These are phyloP conservation scores for Cardinalis cardinalis DNA, from an alignment of 2,113 vertebrate species.

Conservation along the genomic window DNA sequence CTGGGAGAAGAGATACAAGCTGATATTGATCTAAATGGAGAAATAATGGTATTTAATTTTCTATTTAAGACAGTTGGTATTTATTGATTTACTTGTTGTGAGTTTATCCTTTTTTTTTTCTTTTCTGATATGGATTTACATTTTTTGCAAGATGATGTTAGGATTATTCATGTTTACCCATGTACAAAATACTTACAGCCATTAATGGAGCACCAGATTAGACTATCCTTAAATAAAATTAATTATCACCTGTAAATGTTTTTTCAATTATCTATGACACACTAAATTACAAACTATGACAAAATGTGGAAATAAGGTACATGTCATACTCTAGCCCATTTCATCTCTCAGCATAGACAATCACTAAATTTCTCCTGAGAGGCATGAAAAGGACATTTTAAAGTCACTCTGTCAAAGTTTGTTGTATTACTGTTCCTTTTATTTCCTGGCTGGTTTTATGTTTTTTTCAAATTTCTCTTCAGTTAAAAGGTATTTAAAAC, in stretches of 20 bases:
- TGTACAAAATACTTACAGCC: background rate
- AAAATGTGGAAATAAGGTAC: background rate
- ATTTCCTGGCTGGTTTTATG: fast-evolving
- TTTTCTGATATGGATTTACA: background rate
- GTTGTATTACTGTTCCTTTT: background rate
- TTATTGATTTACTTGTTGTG: background rate
- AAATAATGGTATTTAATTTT: background rate
- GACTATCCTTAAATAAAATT: background rate
- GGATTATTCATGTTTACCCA: background rate
- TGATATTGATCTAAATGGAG: background rate
- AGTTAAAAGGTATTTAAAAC: background rate
- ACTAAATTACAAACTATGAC: background rate
- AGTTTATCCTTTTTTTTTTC: background rate
- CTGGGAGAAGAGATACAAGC: background rate
- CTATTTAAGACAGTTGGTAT: background rate
- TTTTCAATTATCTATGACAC: background rate
- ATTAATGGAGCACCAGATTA: background rate
- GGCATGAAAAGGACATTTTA: background rate
- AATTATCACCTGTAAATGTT: background rate
- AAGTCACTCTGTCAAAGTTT: background rate
- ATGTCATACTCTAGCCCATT: background rate
- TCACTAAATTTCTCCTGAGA: background rate
- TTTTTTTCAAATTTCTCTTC: background rate
- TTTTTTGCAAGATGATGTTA: background rate
- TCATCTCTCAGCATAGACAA: background rate